A percentile compares a stretch with the other conserved stretches of the same genome.
Conservation (phyloP, 92 coral and sea anemone species). For the Zoanthus gigantus region DNA sequence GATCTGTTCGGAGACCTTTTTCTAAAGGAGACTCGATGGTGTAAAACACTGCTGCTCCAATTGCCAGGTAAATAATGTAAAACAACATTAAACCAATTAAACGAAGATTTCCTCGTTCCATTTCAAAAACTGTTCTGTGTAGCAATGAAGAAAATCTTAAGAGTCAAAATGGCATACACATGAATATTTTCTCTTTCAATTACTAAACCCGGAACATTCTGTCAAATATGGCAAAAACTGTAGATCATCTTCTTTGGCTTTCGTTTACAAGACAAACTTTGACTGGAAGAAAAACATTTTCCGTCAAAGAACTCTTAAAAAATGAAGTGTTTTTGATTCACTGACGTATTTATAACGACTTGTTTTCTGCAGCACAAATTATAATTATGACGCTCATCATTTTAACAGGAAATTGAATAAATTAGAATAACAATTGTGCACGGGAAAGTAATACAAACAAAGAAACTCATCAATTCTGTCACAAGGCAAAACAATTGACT, state of each 20-base stretch:
- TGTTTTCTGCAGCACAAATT: background rate
- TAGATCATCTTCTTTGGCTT: background rate
- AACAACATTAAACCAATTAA: conserved; percentile 19
- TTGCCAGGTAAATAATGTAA: conserved; percentile 22
- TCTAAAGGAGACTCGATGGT: conserved; percentile 35
- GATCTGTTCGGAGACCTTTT: conserved; percentile 25
- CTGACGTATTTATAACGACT: background rate
- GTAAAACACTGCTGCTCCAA: conserved; percentile 47
- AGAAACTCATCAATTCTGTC: background rate
- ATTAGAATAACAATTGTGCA: conserved; percentile 27
- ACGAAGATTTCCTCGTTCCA: conserved; percentile 41
- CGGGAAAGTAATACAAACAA: background rate
- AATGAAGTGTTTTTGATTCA: background rate
- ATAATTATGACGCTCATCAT: conserved; percentile 32
- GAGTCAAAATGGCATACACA: background rate
- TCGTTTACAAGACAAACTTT: background rate
- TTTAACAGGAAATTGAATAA: conserved; percentile 8
- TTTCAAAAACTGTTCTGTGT: background rate
- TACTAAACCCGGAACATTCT: background rate
- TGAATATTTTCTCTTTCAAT: background rate
- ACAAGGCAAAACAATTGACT: background rate
- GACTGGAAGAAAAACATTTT: conserved; percentile 7
- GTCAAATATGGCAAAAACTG: conserved; percentile 22
- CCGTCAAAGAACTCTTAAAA: conserved; percentile 25
- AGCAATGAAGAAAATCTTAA: background rate